Conservation (phyloP, 2,797 vertebrate genomes). For the Rhincodon typus region DNA sequence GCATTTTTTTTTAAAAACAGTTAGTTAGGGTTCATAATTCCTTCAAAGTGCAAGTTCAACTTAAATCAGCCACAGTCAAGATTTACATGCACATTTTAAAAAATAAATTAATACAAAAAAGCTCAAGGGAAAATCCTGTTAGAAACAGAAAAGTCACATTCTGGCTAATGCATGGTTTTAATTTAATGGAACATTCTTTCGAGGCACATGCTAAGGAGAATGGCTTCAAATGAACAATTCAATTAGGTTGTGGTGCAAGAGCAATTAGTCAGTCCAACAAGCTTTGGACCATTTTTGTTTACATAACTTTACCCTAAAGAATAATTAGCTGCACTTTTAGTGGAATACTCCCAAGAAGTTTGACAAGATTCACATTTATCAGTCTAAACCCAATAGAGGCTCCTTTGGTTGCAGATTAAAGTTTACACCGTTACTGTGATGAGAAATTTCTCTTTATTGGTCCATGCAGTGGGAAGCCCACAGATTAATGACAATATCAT, state of each 20-base stretch:
- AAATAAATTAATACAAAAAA: slow-evolving; percentile 35
- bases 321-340: slow-evolving; percentile 30
- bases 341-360: slow-evolving; percentile 7
- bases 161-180: not conserved
- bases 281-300: not conserved
- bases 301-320: slow-evolving; percentile 2
- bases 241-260: slow-evolving; percentile 4
- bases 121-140: slow-evolving; percentile 30
- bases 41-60: slow-evolving; percentile 36
- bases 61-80: slow-evolving; percentile 9
- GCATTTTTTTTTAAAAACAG: not conserved
- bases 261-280: not conserved
- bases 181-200: slow-evolving; percentile 28
- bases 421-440: not conserved
- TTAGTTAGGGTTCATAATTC: slow-evolving; percentile 26
- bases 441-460: not conserved
- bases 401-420: not conserved
- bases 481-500: not conserved
- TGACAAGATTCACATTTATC: not conserved
- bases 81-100: slow-evolving; percentile 6
- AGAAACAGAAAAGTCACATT: slow-evolving; percentile 7
- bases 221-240: slow-evolving; percentile 10
- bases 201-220: slow-evolving; percentile 35
- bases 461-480: not conserved
- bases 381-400: not conserved